Percentiles rank a stretch among this genome's conserved stretches.
These are phyloP conservation scores for Scylla paramamosain DNA, from an alignment of 1,140 invertebrate species.

Conservation along the genomic window DNA sequence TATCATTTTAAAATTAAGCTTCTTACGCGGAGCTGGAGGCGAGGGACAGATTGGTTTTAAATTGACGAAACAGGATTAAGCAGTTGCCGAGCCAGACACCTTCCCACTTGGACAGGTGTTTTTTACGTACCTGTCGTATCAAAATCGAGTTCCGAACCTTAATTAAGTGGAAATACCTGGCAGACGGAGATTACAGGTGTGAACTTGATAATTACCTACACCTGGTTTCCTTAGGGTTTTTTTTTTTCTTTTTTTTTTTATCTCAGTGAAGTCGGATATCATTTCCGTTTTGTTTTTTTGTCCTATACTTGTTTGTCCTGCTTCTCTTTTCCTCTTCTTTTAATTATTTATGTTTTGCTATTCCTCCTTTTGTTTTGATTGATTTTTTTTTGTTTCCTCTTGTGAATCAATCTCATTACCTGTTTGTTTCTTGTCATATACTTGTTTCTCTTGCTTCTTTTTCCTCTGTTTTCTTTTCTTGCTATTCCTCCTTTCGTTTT, in stretches of 20 bases:
- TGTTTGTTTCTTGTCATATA: too few relatives aligned
- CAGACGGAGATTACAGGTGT: not conserved
- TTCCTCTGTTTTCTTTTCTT: too few relatives aligned
- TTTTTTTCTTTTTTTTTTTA: not conserved
- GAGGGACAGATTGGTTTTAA: not conserved
- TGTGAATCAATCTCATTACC: too few relatives aligned
- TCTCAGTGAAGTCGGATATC: too few relatives aligned
- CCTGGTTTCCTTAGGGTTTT: not conserved
- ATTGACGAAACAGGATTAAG: not conserved
- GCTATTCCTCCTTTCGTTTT: too few relatives aligned
- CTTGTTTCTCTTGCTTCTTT: too few relatives aligned
- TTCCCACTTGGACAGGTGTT: not conserved
- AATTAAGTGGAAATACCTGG: not conserved
- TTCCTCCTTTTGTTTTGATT: too few relatives aligned
- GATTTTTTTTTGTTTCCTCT: too few relatives aligned
- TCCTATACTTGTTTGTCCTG: too few relatives aligned
- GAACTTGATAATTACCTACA: not conserved
- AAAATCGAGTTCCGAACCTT: not conserved
- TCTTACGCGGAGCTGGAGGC: not conserved
- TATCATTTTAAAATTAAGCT: constrained; percentile 4
- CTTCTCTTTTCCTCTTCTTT: too few relatives aligned
- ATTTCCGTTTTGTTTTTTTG: too few relatives aligned
- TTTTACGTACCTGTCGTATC: not conserved
- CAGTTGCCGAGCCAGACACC: not conserved
- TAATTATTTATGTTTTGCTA: too few relatives aligned